Base-by-base conservation (phyloP, 2,888 invertebrate genomes). In the Tigriopus californicus region DNA sequence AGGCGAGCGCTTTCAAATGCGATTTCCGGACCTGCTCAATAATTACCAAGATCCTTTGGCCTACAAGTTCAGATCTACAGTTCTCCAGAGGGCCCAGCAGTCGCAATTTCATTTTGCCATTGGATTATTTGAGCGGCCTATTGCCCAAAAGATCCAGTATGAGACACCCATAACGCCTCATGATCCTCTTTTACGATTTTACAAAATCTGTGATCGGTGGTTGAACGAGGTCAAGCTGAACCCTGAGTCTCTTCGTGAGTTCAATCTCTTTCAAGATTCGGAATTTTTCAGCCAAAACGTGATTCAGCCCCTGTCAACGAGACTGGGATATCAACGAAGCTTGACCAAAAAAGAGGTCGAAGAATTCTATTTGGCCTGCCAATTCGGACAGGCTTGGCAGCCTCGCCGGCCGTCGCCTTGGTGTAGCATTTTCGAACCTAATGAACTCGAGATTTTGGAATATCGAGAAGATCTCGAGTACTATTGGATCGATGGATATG, bases 401-500 rank as follows among this genome's bases (percentile, higher is more conserved):
- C 59, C 59, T 20, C 22, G 41, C 13, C 11, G 20, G 11, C 20
- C 41, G 12, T 20, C 33, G n/a, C 59, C 59, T 6, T 59, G 59
- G 59, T 59, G 59, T 41, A 18, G 33, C n/a, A 18, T 59, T 13
- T 59, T 59, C 20, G 24, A 8, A 2, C n/a, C 15, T 13, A 46
- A 51, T 1, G 40, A 41, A 8, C 12, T 59, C 12, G n/a, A 82
- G 81, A 72, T 76, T 18, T 65, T 87, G 61, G 86, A 87, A 70
- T 89, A 82, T 68, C 76, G 75, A 33, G 79, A 81, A 66, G 88
- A 88, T 69, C 69, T 89, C 58, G 80, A 82, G 69, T 80, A 83
- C 67, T 89, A 83, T 69, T 87, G 83, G 82, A 72, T 79, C 62
- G 85, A 88, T 69, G 86, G 87, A 5, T 86, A 86, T 67, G 87